Evolutionary conservation across 2,797 vertebrate species (phyloP).

Genomic region (Threskiornis aethiopicus): DNA sequence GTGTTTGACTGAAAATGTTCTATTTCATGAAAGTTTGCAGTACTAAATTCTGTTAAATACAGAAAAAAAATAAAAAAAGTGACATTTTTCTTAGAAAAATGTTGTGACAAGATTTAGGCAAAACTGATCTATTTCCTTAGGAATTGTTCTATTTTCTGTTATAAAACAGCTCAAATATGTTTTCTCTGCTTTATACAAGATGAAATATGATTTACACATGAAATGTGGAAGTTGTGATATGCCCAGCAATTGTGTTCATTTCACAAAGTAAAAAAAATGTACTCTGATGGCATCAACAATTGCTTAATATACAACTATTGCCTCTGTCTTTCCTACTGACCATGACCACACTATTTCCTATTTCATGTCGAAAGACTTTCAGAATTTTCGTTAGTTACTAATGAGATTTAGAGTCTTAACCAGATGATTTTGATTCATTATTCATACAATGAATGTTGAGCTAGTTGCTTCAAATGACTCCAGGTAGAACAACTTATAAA

Average conservation of each 20-base stretch:
- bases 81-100: constrained; percentile 54
- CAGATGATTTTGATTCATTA: not conserved
- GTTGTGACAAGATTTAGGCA: not conserved
- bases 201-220: not conserved
- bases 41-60: constrained; percentile 40
- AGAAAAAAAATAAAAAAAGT: not conserved
- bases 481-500: not conserved
- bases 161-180: constrained; percentile 8
- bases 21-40: not conserved
- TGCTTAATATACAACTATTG: not conserved
- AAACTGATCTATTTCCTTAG: constrained; percentile 18
- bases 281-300: not conserved
- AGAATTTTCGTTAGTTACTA: not conserved
- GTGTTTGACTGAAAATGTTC: not conserved
- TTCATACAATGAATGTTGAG: not conserved
- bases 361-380: not conserved
- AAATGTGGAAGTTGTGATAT: not conserved
- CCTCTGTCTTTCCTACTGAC: not conserved
- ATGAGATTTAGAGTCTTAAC: not conserved
- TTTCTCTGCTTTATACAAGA: not conserved
- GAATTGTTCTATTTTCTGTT: constrained; percentile 14
- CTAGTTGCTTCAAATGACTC: not conserved
- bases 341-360: not conserved
- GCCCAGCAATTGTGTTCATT: not conserved
- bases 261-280: not conserved